Percentiles rank a stretch among this genome's conserved stretches.
phyloP scores from a whole-genome alignment of 2,113 vertebrate species.

The Psittacula cyanocephala region DNA sequence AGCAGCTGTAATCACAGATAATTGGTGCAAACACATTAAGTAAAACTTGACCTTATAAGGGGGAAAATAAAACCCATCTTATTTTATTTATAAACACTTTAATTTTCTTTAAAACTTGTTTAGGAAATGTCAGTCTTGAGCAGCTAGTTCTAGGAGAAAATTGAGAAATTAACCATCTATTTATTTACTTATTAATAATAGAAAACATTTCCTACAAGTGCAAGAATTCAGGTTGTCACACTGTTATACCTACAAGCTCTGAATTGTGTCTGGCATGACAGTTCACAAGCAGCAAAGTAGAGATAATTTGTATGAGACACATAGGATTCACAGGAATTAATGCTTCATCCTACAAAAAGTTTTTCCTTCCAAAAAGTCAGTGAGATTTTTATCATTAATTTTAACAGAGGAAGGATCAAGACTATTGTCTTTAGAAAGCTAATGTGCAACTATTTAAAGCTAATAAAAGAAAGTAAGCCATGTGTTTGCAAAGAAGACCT shows the following conservation, averaged over 20 bases:
- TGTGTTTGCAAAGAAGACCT: background rate
- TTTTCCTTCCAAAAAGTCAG: background rate
- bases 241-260: background rate
- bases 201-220: background rate
- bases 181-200: background rate
- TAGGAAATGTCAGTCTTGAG: background rate
- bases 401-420: background rate
- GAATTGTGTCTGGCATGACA: background rate
- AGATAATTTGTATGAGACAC: background rate
- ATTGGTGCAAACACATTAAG: background rate
- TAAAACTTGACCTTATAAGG: background rate
- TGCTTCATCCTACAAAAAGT: background rate
- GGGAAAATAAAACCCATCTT: background rate
- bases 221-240: background rate
- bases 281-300: background rate
- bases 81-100: background rate
- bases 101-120: background rate
- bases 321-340: background rate
- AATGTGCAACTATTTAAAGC: background rate
- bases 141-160: background rate
- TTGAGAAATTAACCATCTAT: background rate
- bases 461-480: background rate
- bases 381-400: background rate
- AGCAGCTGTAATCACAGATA: background rate
- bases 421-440: background rate